Base-by-base conservation (phyloP, 2,797 vertebrate genomes). In the Acipenser oxyrinchus region DNA sequence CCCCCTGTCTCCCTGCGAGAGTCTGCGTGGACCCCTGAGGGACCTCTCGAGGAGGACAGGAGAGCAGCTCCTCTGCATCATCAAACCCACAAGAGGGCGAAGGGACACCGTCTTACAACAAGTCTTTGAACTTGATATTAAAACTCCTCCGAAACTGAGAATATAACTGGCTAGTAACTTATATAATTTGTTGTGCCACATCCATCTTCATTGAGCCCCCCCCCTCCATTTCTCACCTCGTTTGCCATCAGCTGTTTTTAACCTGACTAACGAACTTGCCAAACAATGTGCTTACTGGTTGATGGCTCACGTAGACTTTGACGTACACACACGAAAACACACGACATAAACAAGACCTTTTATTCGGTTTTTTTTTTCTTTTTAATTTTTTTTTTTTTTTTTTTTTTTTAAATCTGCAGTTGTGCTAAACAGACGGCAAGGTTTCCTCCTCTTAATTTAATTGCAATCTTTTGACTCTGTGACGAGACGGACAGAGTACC, bases 241-340 rank as follows among this genome's bases (percentile, higher is more conserved):
- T 23, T 49, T 50, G 23, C 23, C 23, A 4, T 37, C 23, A 37
- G 23, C 48, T 53, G 8, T 76, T 58, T 48, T 68, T 72, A 37
- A 51, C 70, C 67, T 37, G 66, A 13, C 10, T 23, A 5, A 71
- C 70, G 61, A 61, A 75, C 78, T 73, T 80, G 76, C 82, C 81
- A 83, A 80, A 83, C 72, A 69, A 67, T 74, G 64, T 70, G 74
- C 74, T 77, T 74, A 75, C 70, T 74, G 65, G 74, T 72, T 73
- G 72, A 55, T 37, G 23, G 23, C 2, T 18, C 15, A 18, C 77
- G 74, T 63, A 66, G 74, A 60, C 48, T 66, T 66, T 58, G 51
- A 71, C 65, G 68, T 4, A 37, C 66, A 72, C 65, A 67, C 52
- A 63, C 4, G 64, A 37, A 49, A 51, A 69, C 65, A 66, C 67